Evolutionary conservation across 2,888 invertebrate species (phyloP).

Genomic region (Hypomecis punctinalis): DNA sequence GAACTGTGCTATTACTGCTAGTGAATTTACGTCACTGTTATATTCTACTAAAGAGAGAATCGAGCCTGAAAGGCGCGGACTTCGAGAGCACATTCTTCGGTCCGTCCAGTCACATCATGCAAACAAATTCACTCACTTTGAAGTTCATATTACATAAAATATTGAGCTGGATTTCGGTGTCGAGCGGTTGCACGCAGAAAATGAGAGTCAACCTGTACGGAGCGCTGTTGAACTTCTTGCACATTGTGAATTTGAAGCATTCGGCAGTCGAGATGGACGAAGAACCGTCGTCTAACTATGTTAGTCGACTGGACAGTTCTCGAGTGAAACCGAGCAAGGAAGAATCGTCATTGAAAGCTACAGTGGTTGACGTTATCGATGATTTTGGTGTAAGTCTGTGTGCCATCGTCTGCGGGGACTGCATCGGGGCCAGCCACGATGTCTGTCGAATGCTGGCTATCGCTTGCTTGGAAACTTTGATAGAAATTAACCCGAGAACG

Average conservation of each 20-base stretch:
- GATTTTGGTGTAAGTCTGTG: slow-evolving; percentile 93
- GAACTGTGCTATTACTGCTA: slow-evolving; percentile 90
- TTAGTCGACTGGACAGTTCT: slow-evolving; percentile 88
- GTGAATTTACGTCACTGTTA: slow-evolving; percentile 91
- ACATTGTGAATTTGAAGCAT: slow-evolving; percentile 87
- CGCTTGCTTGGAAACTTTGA: slow-evolving; percentile 91
- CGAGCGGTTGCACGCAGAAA: slow-evolving; percentile 92
- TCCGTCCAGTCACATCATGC: slow-evolving; percentile 77
- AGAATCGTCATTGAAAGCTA: slow-evolving; percentile 70
- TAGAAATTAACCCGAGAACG: slow-evolving; percentile 90
- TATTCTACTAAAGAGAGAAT: slow-evolving; percentile 79
- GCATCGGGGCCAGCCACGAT: slow-evolving; percentile 92
- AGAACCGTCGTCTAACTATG: slow-evolving; percentile 81
- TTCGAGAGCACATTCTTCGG: slow-evolving; percentile 79
- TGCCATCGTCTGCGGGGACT: slow-evolving; percentile 92
- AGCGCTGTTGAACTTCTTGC: slow-evolving; percentile 91
- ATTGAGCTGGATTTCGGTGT: slow-evolving; percentile 92
- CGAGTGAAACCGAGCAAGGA: slow-evolving; percentile 62
- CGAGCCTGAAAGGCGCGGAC: slow-evolving; percentile 67
- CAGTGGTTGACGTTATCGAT: slow-evolving; percentile 83
- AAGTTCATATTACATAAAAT: slow-evolving; percentile 91
- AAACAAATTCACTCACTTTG: slow-evolving; percentile 87
- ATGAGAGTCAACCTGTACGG: slow-evolving; percentile 95
- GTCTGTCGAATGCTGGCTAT: slow-evolving; percentile 95
- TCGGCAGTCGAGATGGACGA: slow-evolving; percentile 70